phyloP scores from a whole-genome alignment of 2,113 vertebrate species.

The Engystomops pustulosus region DNA sequence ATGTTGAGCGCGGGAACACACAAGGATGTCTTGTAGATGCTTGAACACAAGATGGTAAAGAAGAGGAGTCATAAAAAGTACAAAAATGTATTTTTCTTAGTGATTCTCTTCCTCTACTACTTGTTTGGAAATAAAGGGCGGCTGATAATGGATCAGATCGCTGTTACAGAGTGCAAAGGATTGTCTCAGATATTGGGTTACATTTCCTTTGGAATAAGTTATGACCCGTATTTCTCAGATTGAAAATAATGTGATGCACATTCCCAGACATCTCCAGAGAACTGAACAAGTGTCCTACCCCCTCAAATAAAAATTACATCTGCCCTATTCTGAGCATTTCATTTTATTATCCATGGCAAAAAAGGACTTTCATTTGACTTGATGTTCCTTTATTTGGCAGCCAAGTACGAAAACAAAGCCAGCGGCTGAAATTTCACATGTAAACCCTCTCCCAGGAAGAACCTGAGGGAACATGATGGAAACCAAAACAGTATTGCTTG shows the following conservation, averaged over 20 bases:
- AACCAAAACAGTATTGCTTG: slow-evolving; percentile 55
- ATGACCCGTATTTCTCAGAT: slow-evolving; percentile 54
- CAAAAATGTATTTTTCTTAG: slow-evolving; percentile 22
- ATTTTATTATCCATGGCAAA: slow-evolving; percentile 60
- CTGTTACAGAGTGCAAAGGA: slow-evolving; percentile 56
- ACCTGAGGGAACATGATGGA: slow-evolving; percentile 55
- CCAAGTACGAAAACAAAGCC: slow-evolving; percentile 45
- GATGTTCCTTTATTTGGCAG: slow-evolving; percentile 58
- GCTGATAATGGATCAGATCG: slow-evolving; percentile 54
- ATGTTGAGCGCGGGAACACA: no score
- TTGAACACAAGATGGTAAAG: slow-evolving; percentile 22
- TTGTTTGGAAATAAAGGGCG: slow-evolving; percentile 52
- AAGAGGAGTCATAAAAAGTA: slow-evolving; percentile 34
- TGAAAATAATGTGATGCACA: slow-evolving; percentile 60
- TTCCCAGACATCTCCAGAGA: slow-evolving; percentile 60
- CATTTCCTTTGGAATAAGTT: slow-evolving; percentile 60
- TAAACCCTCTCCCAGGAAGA: slow-evolving; percentile 58
- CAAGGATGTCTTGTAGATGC: no score
- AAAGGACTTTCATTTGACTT: slow-evolving; percentile 44
- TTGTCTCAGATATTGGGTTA: slow-evolving; percentile 57
- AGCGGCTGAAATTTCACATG: slow-evolving; percentile 59
- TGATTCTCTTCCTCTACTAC: slow-evolving; percentile 26
- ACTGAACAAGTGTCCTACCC: slow-evolving; percentile 52
- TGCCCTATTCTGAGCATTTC: slow-evolving; percentile 51
- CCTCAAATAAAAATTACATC: slow-evolving; percentile 59